Conservation (phyloP, 2,888 invertebrate species). For the Caradrina clavipalpis region DNA sequence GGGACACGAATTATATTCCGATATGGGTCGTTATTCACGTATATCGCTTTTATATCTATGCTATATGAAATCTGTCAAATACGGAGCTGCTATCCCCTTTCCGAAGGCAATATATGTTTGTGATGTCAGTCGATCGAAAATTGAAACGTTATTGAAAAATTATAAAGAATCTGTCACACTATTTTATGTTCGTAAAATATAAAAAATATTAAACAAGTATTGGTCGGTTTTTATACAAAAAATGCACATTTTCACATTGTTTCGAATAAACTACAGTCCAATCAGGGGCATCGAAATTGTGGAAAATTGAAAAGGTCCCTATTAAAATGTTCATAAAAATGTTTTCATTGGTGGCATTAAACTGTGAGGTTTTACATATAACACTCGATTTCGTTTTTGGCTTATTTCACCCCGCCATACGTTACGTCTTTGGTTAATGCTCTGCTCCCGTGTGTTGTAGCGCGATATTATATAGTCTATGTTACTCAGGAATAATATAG, state of each 20-base stretch:
- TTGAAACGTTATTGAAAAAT: conserved; percentile 28
- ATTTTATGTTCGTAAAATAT: conserved; percentile 1
- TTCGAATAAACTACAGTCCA: conserved; percentile 3
- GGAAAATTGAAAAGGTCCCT: neutral
- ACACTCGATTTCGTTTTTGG: no score
- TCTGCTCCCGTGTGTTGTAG: no score
- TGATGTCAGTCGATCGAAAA: conserved; percentile 19
- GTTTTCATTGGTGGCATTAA: neutral
- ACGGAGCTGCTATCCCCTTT: conserved; percentile 27
- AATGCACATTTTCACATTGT: conserved; percentile 2
- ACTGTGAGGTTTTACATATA: neutral
- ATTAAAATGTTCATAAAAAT: neutral
- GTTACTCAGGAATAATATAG: no score
- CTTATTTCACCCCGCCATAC: no score
- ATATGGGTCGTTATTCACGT: conserved; percentile 55
- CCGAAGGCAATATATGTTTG: conserved; percentile 29
- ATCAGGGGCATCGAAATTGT: conserved; percentile 2
- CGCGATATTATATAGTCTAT: no score
- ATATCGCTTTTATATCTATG: conserved; percentile 41
- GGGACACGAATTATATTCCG: conserved; percentile 55
- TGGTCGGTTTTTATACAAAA: neutral
- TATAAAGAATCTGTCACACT: neutral
- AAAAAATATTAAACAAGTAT: neutral
- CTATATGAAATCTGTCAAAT: conserved; percentile 54
- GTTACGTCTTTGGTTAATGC: no score